Evolutionary conservation across 2,113 vertebrate genomes (phyloP).

Genomic region (Zosterops hypoxanthus): DNA sequence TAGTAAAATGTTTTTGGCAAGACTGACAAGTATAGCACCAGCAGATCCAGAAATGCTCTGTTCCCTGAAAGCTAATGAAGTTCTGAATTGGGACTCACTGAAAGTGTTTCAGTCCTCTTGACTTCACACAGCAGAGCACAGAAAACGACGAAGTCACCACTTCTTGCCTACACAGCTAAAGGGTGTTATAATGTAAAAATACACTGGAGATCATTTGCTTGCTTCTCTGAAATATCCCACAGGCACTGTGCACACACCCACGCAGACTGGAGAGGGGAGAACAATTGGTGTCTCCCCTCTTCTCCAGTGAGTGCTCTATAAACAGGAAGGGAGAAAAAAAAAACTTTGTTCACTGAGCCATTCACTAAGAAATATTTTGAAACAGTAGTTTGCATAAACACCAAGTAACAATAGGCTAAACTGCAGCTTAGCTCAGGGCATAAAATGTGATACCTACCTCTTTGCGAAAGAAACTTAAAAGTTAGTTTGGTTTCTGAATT

Average conservation of each 20-base stretch:
- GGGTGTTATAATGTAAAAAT: neutral
- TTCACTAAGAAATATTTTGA: neutral
- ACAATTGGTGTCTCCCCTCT: neutral
- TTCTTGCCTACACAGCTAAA: neutral
- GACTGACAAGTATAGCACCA: slow-evolving; percentile 10
- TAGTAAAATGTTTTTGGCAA: slow-evolving; percentile 45
- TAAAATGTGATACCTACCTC: neutral
- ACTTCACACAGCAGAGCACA: neutral
- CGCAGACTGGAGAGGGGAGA: neutral
- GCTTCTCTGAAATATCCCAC: neutral
- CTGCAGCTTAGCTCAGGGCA: slow-evolving; percentile 1
- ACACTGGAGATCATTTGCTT: neutral
- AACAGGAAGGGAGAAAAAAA: neutral
- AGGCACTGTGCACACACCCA: neutral
- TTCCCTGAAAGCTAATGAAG: slow-evolving; percentile 36
- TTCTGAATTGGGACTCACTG: neutral
- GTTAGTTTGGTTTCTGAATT: neutral
- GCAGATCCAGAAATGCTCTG: neutral
- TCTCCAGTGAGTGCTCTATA: neutral
- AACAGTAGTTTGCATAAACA: neutral
- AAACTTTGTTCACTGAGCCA: neutral
- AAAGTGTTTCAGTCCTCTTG: neutral
- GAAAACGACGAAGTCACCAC: neutral
- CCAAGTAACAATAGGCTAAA: neutral
- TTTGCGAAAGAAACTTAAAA: neutral